These are phyloP conservation scores for Lobophora halterata DNA, from an alignment of 2,888 invertebrate species.

Conservation along the genomic window DNA sequence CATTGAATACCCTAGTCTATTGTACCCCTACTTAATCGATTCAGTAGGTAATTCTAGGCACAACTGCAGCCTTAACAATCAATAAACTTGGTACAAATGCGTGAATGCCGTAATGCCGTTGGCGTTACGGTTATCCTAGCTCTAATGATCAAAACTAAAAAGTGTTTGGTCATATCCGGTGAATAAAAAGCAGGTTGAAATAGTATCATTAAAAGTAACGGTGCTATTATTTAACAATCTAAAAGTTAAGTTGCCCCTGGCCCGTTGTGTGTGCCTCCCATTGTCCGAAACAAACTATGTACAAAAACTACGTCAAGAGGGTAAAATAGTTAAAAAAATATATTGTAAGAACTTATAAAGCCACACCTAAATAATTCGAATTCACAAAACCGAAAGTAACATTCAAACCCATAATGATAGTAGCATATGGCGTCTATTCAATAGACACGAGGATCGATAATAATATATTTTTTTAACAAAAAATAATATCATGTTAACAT, in stretches of 20 bases:
- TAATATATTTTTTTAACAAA: conserved; percentile 18
- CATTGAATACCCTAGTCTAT: conserved; percentile 30
- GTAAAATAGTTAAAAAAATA: conserved; percentile 28
- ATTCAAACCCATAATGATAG: conserved; percentile 56
- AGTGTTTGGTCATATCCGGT: conserved; percentile 30
- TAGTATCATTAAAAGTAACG: conserved; percentile 37
- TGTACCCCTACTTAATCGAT: conserved; percentile 23
- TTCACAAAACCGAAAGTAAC: conserved; percentile 51
- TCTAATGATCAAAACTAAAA: conserved; percentile 27
- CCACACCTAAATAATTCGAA: conserved; percentile 57
- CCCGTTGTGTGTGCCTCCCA: conserved; percentile 38
- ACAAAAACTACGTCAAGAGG: conserved; percentile 37
- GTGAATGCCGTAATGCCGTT: conserved; percentile 20
- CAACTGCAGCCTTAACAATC: conserved; percentile 6
- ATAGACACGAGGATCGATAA: conserved; percentile 45
- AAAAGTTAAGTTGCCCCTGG: conserved; percentile 37
- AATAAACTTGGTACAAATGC: conserved; percentile 7
- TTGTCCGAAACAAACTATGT: conserved; percentile 50
- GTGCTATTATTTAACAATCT: conserved; percentile 36
- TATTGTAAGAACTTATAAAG: conserved; percentile 44
- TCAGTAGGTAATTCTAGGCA: conserved; percentile 20
- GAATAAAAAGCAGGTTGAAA: conserved; percentile 22
- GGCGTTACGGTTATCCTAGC: conserved; percentile 22
- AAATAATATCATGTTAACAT: background rate
- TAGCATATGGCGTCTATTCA: conserved; percentile 60